Evolutionary conservation across 2,888 invertebrate species (phyloP).

Genomic region (Idaea biselata): DNA sequence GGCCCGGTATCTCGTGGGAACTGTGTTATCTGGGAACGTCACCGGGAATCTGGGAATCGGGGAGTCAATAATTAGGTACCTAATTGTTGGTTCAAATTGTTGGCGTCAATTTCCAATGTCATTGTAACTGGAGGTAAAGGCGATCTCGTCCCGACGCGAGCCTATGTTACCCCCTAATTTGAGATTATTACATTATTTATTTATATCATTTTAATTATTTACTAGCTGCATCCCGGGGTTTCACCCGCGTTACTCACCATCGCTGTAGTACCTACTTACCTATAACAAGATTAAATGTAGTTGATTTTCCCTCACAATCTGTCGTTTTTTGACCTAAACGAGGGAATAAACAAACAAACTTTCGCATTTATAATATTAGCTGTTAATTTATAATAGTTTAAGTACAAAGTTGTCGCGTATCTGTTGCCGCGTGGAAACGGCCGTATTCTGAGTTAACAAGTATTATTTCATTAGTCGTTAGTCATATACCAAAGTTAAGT

Average conservation of each 20-base stretch:
- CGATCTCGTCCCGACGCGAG: background rate
- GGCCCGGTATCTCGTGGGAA: too few species aligned
- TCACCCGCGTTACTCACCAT: background rate
- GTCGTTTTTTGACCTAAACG: background rate
- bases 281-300: background rate
- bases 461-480: conserved; percentile 48
- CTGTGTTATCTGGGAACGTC: too few species aligned
- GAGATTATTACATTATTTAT: conserved; percentile 29
- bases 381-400: conserved; percentile 6
- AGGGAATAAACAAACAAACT: background rate
- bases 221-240: background rate
- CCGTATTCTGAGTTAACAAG: conserved; percentile 38
- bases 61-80: too few species aligned
- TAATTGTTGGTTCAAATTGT: too few species aligned
- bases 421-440: background rate
- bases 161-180: conserved; percentile 20
- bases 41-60: too few species aligned
- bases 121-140: background rate
- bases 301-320: too few species aligned
- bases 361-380: background rate
- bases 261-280: background rate
- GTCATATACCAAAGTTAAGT: conserved; percentile 57
- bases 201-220: conserved; percentile 16
- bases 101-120: background rate
- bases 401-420: conserved; percentile 20